phyloP scores from a whole-genome alignment of 2,113 vertebrate genomes.

The Nothoprocta perdicaria region DNA sequence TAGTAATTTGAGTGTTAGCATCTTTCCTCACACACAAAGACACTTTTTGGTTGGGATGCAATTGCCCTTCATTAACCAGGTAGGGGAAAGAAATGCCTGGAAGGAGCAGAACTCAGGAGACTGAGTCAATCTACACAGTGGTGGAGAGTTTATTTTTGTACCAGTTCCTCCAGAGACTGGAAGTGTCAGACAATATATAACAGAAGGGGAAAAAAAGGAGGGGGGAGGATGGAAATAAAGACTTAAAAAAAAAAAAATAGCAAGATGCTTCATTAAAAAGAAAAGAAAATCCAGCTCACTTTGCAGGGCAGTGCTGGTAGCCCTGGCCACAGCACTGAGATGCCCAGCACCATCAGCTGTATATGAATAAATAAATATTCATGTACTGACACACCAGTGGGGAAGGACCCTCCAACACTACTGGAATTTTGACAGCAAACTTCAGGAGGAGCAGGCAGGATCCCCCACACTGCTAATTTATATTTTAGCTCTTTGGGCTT shows the following conservation, averaged over 20 bases:
- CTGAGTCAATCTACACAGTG: not conserved
- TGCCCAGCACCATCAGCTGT: not conserved
- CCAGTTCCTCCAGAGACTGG: constrained; percentile 32
- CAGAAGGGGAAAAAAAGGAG: not conserved
- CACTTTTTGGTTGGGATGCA: not conserved
- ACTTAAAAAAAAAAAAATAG: not conserved
- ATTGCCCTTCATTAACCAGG: not conserved
- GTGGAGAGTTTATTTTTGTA: not conserved
- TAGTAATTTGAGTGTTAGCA: constrained; percentile 16
- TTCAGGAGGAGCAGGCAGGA: not conserved
- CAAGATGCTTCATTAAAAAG: not conserved
- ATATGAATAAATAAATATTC: not conserved
- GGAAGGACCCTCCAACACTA: not conserved
- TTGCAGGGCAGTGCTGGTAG: not conserved
- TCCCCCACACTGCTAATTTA: not conserved
- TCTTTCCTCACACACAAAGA: rapidly evolving
- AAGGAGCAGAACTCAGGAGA: not conserved
- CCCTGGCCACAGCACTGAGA: not conserved
- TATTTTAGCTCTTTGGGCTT: not conserved
- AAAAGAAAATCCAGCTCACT: not conserved
- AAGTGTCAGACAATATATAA: constrained; percentile 50
- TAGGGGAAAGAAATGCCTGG: not conserved
- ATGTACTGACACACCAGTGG: rapidly evolving
- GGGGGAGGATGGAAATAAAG: not conserved
- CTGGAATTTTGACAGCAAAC: rapidly evolving